phyloP scores from a whole-genome alignment of 2,797 vertebrate species.

The Tauraco hartlaubi region DNA sequence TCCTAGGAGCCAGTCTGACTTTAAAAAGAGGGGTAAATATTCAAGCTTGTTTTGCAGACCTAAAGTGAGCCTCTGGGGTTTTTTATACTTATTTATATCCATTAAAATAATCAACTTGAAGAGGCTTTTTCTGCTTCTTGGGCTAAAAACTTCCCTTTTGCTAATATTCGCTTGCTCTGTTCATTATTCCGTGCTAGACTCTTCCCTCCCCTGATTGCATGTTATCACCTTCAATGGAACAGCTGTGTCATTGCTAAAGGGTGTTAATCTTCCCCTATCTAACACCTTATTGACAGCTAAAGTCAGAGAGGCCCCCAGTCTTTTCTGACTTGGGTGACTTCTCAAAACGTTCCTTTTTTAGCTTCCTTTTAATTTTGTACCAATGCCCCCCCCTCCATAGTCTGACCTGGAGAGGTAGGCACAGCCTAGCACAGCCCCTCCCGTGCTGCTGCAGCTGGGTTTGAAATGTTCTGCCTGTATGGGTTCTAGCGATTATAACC shows the following conservation, averaged over 20 bases:
- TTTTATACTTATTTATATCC: background rate
- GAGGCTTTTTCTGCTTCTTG: background rate
- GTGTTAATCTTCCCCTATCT: slow-evolving; percentile 68
- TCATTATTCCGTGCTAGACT: slow-evolving; percentile 50
- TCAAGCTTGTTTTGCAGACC: background rate
- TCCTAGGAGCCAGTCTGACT: slow-evolving; percentile 1
- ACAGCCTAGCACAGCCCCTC: background rate
- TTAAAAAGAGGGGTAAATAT: slow-evolving; percentile 35
- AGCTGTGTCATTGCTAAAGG: slow-evolving; percentile 74
- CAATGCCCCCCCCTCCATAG: background rate
- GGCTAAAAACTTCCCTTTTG: slow-evolving; percentile 2
- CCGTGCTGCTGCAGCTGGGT: background rate
- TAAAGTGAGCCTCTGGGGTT: background rate
- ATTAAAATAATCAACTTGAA: slow-evolving; percentile 15
- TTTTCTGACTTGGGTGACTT: slow-evolving; percentile 53
- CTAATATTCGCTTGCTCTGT: background rate
- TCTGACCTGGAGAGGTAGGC: background rate
- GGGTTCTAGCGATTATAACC: background rate
- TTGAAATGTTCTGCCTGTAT: background rate
- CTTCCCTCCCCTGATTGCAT: slow-evolving; percentile 51
- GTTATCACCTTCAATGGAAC: slow-evolving; percentile 73
- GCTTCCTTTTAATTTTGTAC: slow-evolving; percentile 26
- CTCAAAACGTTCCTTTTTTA: slow-evolving; percentile 29
- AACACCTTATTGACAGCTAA: slow-evolving; percentile 71
- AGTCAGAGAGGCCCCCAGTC: slow-evolving; percentile 55